Percentiles rank a stretch among this genome's conserved stretches.
Evolutionary conservation across 1,140 invertebrate genomes (phyloP).

Genomic region (Bombus confusus): DNA sequence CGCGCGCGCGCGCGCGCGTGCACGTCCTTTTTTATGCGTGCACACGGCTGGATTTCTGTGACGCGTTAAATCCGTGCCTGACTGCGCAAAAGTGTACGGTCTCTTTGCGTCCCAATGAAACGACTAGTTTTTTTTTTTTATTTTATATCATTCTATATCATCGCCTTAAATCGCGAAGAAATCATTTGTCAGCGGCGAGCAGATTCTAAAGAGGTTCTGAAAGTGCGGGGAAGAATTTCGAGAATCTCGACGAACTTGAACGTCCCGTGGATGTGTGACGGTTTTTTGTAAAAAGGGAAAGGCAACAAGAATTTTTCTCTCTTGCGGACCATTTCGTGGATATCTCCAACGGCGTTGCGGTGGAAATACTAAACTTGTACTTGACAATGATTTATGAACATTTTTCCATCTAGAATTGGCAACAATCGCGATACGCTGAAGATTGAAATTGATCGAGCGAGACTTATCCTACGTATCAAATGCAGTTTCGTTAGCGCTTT

Average conservation of each 20-base stretch:
- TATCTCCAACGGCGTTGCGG: neutral
- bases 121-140: neutral
- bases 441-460: conserved; percentile 43
- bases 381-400: conserved; percentile 59
- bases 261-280: too few species aligned
- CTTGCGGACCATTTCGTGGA: neutral
- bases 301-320: neutral
- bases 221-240: neutral
- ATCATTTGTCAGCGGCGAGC: neutral
- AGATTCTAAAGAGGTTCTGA: neutral
- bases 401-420: conserved; percentile 4
- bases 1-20: too few species aligned
- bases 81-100: neutral
- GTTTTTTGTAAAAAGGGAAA: neutral
- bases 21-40: neutral
- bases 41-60: neutral
- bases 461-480: conserved; percentile 44
- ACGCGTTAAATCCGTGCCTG: conserved; percentile 37
- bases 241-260: neutral
- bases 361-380: conserved; percentile 47
- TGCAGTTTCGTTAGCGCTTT: conserved; percentile 36
- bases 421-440: conserved; percentile 35
- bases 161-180: neutral
- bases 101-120: neutral
- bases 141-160: neutral